phyloP scores from a whole-genome alignment of 2,888 invertebrate genomes.

The Tupiocoris notatus region DNA sequence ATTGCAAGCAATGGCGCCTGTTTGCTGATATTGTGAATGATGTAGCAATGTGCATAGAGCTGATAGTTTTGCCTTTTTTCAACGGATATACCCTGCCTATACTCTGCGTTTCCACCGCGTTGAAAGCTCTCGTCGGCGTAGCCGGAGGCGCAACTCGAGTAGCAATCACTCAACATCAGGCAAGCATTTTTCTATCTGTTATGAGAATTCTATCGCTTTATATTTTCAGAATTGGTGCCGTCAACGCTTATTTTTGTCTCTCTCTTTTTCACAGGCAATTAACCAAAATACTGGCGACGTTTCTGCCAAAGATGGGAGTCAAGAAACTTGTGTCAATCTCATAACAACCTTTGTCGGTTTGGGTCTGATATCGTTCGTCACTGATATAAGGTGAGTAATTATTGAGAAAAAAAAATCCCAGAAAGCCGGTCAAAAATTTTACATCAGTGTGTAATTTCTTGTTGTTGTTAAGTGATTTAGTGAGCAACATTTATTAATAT shows the following conservation, averaged over 20 bases:
- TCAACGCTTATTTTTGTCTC: too few relatives aligned
- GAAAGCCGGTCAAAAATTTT: too few relatives aligned
- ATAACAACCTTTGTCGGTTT: slow-evolving; percentile 78
- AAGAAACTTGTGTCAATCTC: slow-evolving; percentile 93
- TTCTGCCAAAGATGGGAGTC: slow-evolving; percentile 91
- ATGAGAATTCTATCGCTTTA: neutral
- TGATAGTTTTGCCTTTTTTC: slow-evolving; percentile 63
- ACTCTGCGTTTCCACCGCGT: slow-evolving; percentile 70
- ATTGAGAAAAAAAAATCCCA: too few relatives aligned
- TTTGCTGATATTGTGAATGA: slow-evolving; percentile 94
- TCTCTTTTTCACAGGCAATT: slow-evolving; percentile 60
- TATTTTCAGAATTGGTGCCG: too few relatives aligned
- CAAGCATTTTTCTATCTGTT: neutral
- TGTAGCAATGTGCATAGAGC: slow-evolving; percentile 82
- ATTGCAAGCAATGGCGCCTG: slow-evolving; percentile 93
- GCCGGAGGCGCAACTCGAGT: slow-evolving; percentile 88
- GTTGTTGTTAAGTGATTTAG: too few relatives aligned
- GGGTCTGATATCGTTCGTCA: slow-evolving; percentile 59
- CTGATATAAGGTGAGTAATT: slow-evolving; percentile 45
- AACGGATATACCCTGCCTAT: slow-evolving; percentile 57
- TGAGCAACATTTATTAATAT: too few relatives aligned
- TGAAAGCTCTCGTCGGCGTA: slow-evolving; percentile 83
- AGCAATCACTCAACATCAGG: slow-evolving; percentile 90
- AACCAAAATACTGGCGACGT: slow-evolving; percentile 90
- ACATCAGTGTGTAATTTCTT: too few relatives aligned